These are phyloP conservation scores for Onychomys leucogaster DNA, from an alignment of 2,797 vertebrate genomes.

Conservation along the genomic window DNA sequence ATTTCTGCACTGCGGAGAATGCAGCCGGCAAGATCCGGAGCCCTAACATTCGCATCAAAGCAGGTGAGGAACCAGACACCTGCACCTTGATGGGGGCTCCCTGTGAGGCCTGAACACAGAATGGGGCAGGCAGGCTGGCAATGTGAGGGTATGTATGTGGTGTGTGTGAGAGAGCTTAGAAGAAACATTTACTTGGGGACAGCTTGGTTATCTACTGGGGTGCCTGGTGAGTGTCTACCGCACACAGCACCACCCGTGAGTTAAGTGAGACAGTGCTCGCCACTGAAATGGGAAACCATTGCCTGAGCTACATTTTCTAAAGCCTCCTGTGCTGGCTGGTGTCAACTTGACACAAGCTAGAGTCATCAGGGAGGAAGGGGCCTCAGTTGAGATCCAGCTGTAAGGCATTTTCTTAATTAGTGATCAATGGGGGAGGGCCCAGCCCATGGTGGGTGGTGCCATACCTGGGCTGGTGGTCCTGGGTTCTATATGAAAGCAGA, in stretches of 20 bases:
- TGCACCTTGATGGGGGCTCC: rapidly evolving
- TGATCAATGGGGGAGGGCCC: neutral
- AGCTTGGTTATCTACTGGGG: neutral
- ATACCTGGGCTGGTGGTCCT: neutral
- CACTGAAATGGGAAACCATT: neutral
- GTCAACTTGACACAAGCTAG: neutral
- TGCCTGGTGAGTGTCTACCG: neutral
- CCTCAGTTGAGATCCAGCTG: neutral
- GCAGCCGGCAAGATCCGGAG: constrained; percentile 98
- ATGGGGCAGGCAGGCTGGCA: rapidly evolving
- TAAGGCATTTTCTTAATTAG: neutral
- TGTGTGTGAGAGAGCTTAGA: rapidly evolving
- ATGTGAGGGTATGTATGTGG: neutral
- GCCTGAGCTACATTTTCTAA: neutral
- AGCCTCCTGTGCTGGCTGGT: neutral
- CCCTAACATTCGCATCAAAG: constrained; percentile 98
- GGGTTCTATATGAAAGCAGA: neutral
- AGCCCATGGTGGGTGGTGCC: neutral
- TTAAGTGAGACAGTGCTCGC: neutral
- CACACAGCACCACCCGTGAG: rapidly evolving
- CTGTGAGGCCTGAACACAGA: rapidly evolving
- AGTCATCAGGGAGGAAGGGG: neutral
- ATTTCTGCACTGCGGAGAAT: constrained; percentile 99
- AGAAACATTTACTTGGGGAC: neutral
- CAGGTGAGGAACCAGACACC: constrained; percentile 89